Conservation (phyloP, 1,140 invertebrate genomes). For the Drosophila serrata region DNA sequence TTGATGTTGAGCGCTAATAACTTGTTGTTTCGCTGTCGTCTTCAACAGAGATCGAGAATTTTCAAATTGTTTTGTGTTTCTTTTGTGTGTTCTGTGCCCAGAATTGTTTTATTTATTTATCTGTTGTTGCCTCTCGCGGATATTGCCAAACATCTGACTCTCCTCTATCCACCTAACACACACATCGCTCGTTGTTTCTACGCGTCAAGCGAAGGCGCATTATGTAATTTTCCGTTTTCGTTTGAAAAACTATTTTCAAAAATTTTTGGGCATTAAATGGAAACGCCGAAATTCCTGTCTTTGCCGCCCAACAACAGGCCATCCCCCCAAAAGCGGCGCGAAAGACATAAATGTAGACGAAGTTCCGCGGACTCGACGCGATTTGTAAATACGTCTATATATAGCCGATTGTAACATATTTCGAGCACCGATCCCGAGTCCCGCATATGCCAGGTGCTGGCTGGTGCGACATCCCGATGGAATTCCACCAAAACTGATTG, state of each 20-base stretch:
- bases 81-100: slow-evolving; percentile 37
- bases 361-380: slow-evolving; percentile 17
- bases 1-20: slow-evolving; percentile 71
- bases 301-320: slow-evolving; percentile 32
- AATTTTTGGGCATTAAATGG: slow-evolving; percentile 66
- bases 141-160: slow-evolving; percentile 50
- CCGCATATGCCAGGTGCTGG: slow-evolving; percentile 11
- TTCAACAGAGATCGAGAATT: slow-evolving; percentile 47
- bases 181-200: slow-evolving; percentile 6
- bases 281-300: slow-evolving; percentile 45
- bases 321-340: neutral
- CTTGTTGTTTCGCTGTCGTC: slow-evolving; percentile 62
- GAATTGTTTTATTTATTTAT: slow-evolving; percentile 55
- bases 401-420: slow-evolving; percentile 56
- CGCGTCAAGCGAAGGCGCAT: slow-evolving; percentile 31
- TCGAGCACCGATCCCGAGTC: slow-evolving; percentile 11
- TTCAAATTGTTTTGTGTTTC: slow-evolving; percentile 51
- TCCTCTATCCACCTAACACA: slow-evolving; percentile 3
- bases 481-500: slow-evolving; percentile 58
- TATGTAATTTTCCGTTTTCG: slow-evolving; percentile 70
- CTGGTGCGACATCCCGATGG: slow-evolving; percentile 5
- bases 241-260: slow-evolving; percentile 64
- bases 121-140: slow-evolving; percentile 48
- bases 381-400: slow-evolving; percentile 75
- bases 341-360: neutral